Percentiles rank a stretch among this genome's conserved stretches.
These are phyloP conservation scores for Lonchura striata DNA, from an alignment of 2,113 vertebrate genomes.

Conservation along the genomic window DNA sequence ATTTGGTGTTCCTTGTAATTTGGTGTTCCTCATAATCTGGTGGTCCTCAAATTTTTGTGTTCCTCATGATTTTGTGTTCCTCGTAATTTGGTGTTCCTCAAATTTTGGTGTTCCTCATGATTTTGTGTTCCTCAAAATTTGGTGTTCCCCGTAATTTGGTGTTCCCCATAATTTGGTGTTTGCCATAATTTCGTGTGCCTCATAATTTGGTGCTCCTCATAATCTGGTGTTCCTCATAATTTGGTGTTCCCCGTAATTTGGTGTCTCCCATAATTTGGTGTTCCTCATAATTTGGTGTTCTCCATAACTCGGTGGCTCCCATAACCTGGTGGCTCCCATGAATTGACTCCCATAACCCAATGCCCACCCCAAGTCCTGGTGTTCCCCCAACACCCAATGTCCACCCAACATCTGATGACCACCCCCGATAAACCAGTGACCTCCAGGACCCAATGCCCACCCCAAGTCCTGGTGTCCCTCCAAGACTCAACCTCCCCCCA, in stretches of 20 bases:
- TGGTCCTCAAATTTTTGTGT: rapidly evolving
- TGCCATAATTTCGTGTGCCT: neutral
- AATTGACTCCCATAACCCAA: neutral
- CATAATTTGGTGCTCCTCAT: neutral
- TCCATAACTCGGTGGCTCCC: no score
- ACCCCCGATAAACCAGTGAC: neutral
- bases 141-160: neutral
- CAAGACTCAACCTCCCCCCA: neutral
- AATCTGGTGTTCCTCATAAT: neutral
- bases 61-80: neutral
- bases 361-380: no score
- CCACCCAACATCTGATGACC: neutral
- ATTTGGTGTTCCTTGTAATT: neutral
- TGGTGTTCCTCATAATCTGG: no score
- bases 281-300: no score
- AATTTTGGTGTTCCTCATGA: no score
- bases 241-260: no score
- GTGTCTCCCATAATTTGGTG: no score
- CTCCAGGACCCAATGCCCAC: rapidly evolving
- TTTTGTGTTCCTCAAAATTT: neutral
- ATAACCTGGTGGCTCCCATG: no score
- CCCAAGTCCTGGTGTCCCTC: neutral
- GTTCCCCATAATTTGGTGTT: neutral
- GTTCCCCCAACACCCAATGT: neutral
- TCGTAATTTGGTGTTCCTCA: no score